phyloP scores from a whole-genome alignment of 2,113 vertebrate genomes.

The Podiceps cristatus region DNA sequence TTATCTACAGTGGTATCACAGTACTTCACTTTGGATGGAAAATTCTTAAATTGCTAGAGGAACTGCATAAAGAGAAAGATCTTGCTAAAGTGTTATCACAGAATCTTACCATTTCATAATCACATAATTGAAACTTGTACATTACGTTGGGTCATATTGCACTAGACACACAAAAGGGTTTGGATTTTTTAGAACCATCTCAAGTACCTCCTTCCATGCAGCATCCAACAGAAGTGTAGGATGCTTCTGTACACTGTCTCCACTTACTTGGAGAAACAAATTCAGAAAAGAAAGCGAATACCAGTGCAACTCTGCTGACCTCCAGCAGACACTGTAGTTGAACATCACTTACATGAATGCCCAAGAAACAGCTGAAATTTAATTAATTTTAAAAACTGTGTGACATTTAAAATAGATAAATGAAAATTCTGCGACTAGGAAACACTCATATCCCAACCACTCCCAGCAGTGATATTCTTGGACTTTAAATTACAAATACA shows the following conservation, averaged over 20 bases:
- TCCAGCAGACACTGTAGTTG: background rate
- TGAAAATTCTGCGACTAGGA: background rate
- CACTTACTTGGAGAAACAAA: background rate
- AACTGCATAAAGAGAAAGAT: background rate
- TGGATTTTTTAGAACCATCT: background rate
- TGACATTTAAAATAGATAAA: background rate
- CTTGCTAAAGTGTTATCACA: background rate
- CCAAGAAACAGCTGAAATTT: background rate
- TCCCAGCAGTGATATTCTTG: background rate
- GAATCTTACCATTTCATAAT: background rate
- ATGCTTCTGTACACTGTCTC: background rate
- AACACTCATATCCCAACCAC: background rate
- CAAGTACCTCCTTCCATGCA: background rate
- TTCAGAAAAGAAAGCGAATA: background rate
- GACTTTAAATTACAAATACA: background rate
- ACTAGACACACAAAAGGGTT: background rate
- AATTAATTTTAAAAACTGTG: background rate
- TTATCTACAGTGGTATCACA: background rate
- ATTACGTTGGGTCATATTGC: fast-evolving
- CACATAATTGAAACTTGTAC: background rate
- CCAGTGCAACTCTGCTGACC: background rate
- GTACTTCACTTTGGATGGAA: background rate
- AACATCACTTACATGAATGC: background rate
- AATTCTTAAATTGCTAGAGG: background rate
- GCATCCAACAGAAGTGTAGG: background rate